phyloP scores from a whole-genome alignment of 2,888 invertebrate species.

The Lycia hirtaria region DNA sequence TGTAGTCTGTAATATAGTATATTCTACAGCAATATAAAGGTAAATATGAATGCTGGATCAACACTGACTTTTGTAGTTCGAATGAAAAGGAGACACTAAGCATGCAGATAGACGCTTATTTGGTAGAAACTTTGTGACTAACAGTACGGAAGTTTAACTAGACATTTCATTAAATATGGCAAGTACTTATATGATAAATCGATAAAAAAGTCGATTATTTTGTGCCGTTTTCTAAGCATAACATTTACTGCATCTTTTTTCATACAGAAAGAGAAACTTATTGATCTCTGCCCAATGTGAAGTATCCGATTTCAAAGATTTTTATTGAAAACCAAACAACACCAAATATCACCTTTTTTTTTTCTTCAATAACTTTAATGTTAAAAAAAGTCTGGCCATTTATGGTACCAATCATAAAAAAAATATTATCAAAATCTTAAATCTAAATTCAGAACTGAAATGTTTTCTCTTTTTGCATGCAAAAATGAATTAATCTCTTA shows the following conservation, averaged over 20 bases:
- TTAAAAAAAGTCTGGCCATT: too few relatives aligned
- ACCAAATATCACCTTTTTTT: too few relatives aligned
- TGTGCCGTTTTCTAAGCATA: constrained; percentile 2
- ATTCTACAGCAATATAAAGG: background rate
- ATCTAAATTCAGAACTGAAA: too few relatives aligned
- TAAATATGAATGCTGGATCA: background rate
- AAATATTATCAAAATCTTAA: too few relatives aligned
- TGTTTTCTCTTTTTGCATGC: too few relatives aligned
- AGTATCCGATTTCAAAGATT: too few relatives aligned
- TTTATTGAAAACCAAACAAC: too few relatives aligned
- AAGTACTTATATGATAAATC: constrained; percentile 24
- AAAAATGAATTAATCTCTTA: too few relatives aligned
- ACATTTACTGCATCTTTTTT: background rate
- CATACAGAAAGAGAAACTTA: background rate
- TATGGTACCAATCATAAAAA: too few relatives aligned
- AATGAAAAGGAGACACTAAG: background rate
- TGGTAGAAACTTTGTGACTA: constrained; percentile 25
- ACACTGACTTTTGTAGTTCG: background rate
- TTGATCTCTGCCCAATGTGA: too few relatives aligned
- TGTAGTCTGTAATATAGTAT: too few relatives aligned
- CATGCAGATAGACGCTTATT: constrained; percentile 5
- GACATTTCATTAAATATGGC: constrained; percentile 29
- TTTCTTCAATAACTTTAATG: too few relatives aligned
- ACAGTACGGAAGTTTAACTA: constrained; percentile 13
- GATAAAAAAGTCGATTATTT: background rate